A percentile compares a stretch with the other conserved stretches of the same genome.
Evolutionary conservation across 1,140 invertebrate species (phyloP).

Genomic region (Drosophila burlai): DNA sequence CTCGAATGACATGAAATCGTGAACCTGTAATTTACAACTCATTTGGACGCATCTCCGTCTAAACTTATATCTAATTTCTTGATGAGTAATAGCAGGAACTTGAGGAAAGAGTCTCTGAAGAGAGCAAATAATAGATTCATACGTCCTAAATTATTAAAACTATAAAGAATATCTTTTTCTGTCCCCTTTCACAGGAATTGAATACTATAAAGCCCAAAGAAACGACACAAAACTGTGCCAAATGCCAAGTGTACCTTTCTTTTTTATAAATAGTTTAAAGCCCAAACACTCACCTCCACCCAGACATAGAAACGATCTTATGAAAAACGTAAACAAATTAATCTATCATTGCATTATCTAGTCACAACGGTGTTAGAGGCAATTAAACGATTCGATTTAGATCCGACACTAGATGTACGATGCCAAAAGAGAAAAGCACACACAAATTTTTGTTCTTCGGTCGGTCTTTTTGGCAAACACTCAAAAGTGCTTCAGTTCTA

Average conservation of each 20-base stretch:
- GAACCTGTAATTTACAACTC: conserved; percentile 76
- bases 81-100: neutral
- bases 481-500: conserved; percentile 62
- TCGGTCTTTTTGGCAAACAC: conserved; percentile 51
- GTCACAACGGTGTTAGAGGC: conserved; percentile 51
- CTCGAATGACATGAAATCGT: conserved; percentile 58
- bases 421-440: conserved; percentile 35
- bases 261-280: conserved; percentile 45
- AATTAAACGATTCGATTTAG: conserved; percentile 81
- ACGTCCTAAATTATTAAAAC: neutral
- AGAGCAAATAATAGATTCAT: neutral
- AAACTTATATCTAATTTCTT: conserved; percentile 31
- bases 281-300: conserved; percentile 14
- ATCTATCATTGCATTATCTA: conserved; percentile 75
- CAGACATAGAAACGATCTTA: conserved; percentile 28
- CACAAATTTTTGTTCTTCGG: neutral
- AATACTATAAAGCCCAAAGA: conserved; percentile 8
- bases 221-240: conserved; percentile 51
- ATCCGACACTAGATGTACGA: conserved; percentile 52
- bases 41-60: conserved; percentile 27
- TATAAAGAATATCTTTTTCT: neutral
- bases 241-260: conserved; percentile 63
- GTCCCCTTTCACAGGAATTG: conserved; percentile 1
- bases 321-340: conserved; percentile 79
- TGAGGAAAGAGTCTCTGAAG: neutral